Evolutionary conservation across 1,140 invertebrate genomes (phyloP), one percentile per base, ranked within the genome.

Genomic region (Ostrea denselamellosa): DNA sequence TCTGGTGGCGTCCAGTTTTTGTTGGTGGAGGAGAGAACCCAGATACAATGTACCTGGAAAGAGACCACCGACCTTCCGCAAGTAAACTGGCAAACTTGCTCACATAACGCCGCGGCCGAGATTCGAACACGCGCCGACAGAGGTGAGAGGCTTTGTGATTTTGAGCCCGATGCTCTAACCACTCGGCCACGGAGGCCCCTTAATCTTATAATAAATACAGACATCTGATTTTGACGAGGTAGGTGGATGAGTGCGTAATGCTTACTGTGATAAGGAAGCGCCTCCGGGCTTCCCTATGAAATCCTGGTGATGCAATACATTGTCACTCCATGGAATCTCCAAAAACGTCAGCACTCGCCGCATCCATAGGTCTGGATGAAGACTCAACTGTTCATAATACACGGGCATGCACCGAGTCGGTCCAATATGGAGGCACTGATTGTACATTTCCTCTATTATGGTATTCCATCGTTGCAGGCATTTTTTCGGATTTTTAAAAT

Each of bases 391-490:
- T 95, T 99, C 99, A 95, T 99, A 99, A 92, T 98, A 97, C 25
- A 97, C 97, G 94, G 97, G 96, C 94, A 99, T 95, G 95, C 98
- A 99, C 90, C 96, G 96, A 5, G 96, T 95, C 25, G 96, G 95
- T n/a, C 98, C 98, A 83, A 99, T 96, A 14, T 89, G 86, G 14
- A 87, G n/a, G 95, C 98, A 99, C 95, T 99, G 98, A 88, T 96
- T 96, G 95, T 98, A 97, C 98, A 99, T 99, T 85, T 97, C 96
- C 92, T 97, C 96, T 91, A 98, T 98, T 34, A 98, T 98, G 92
- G 97, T 96, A 95, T 99, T 99, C 98, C 98, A 99, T 95, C 98
- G 98, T 90, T 96, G 97, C 94, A 99, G 95, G 94, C 98, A 99
- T 94, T 99, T 98, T 86, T 98, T 96, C 95, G 98, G 99, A 93